Percentiles rank a stretch among this genome's conserved stretches.
These are phyloP conservation scores for Acanthacorydalis orientalis DNA, from an alignment of 2,888 invertebrate species.

Conservation along the genomic window DNA sequence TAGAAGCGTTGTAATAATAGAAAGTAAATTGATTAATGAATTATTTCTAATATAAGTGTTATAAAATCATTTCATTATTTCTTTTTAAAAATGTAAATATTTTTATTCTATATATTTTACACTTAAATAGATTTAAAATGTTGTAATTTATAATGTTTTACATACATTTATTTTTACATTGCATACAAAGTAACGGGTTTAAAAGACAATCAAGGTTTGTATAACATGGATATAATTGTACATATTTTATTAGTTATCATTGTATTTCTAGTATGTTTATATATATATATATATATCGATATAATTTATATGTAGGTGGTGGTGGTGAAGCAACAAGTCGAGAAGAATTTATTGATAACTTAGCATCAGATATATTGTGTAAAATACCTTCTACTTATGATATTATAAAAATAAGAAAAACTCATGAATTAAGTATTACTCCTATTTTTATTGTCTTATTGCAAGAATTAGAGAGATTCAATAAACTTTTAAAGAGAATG, in stretches of 20 bases:
- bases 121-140: too few species aligned
- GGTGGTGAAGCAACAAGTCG: conserved; percentile 56
- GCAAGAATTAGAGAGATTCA: conserved; percentile 81
- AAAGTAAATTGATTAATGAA: too few species aligned
- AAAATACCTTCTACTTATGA: conserved; percentile 67
- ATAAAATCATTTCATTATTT: too few species aligned
- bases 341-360: conserved; percentile 69
- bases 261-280: too few species aligned
- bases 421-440: conserved; percentile 61
- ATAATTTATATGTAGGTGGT: conserved; percentile 27
- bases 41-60: too few species aligned
- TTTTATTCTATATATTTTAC: not conserved
- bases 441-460: conserved; percentile 75
- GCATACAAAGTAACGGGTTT: conserved; percentile 1
- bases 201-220: conserved; percentile 3
- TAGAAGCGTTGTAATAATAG: too few species aligned
- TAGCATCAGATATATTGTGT: conserved; percentile 58
- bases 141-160: too few species aligned
- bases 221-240: not conserved
- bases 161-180: not conserved
- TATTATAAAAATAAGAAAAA: conserved; percentile 61
- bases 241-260: not conserved
- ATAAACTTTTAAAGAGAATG: conserved; percentile 57
- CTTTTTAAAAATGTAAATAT: not conserved
- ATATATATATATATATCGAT: not conserved